phyloP scores from a whole-genome alignment of 1,140 invertebrate genomes.

The Penaeus vannamei region DNA sequence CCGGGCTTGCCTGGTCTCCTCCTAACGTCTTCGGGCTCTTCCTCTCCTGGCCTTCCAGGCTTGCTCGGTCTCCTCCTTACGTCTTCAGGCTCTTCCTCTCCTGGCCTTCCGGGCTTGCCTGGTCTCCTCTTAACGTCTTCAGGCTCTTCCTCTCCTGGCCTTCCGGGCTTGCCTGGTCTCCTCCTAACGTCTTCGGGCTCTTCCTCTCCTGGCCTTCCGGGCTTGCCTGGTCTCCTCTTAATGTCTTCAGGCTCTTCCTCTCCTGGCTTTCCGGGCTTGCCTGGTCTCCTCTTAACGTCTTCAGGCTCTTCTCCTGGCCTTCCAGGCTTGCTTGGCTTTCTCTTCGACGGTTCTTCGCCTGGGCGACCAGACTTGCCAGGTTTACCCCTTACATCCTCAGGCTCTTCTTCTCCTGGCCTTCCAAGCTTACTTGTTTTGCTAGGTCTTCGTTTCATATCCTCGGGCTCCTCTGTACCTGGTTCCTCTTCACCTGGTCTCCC shows the following conservation, averaged over 20 bases:
- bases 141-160: slow-evolving; percentile 34
- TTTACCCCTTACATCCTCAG: neutral
- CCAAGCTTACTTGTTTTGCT: neutral
- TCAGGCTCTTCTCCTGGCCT: slow-evolving; percentile 15
- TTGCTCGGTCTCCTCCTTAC: neutral
- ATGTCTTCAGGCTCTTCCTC: slow-evolving; percentile 8
- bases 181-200: slow-evolving; percentile 6
- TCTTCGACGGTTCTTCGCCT: neutral
- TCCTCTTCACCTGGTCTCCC: neutral
- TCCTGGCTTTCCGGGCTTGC: slow-evolving; percentile 10
- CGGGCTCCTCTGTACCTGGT: neutral
- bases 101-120: slow-evolving; percentile 14
- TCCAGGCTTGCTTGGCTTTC: slow-evolving; percentile 10
- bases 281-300: slow-evolving; percentile 14
- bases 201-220: neutral
- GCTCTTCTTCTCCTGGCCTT: neutral
- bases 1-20: slow-evolving; percentile 31
- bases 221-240: slow-evolving; percentile 25
- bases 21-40: slow-evolving; percentile 31
- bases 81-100: slow-evolving; percentile 25
- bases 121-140: slow-evolving; percentile 25
- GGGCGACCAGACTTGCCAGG: neutral
- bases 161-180: slow-evolving; percentile 31
- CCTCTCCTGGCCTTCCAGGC: slow-evolving; percentile 31
- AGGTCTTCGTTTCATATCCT: neutral